Evolutionary conservation across 2,888 invertebrate species (phyloP).

Genomic region (Laothoe populi): DNA sequence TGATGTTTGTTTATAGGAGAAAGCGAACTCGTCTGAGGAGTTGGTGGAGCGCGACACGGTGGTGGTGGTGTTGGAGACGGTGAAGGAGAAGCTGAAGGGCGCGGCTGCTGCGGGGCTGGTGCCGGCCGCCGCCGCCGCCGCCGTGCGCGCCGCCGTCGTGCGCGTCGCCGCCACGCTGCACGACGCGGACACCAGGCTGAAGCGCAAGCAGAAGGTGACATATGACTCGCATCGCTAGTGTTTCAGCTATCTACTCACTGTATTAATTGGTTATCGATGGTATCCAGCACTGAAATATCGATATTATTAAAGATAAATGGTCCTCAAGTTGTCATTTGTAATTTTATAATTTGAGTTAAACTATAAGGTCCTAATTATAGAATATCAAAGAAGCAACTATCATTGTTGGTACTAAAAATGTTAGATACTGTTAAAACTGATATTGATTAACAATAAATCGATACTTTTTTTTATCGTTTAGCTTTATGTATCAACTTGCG

Average conservation of each 20-base stretch:
- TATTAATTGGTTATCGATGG: no score
- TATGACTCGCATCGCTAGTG: not conserved
- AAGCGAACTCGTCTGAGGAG: constrained; percentile 89
- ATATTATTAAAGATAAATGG: no score
- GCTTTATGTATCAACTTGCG: no score
- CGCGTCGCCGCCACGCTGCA: constrained; percentile 91
- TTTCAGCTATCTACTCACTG: not conserved
- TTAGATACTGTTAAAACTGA: no score
- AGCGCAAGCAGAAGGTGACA: not conserved
- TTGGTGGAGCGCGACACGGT: constrained; percentile 88
- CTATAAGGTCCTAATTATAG: no score
- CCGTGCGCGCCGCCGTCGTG: constrained; percentile 90
- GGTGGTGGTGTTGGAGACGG: constrained; percentile 91
- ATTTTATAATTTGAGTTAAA: no score
- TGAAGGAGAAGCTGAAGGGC: constrained; percentile 93
- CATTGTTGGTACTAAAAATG: no score
- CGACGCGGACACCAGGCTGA: constrained; percentile 81
- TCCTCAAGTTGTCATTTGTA: no score
- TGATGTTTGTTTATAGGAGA: constrained; percentile 52
- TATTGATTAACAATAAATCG: no score
- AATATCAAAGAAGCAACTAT: no score
- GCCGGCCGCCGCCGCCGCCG: constrained; percentile 86
- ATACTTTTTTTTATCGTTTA: no score
- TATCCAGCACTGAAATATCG: no score
- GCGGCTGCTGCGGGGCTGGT: constrained; percentile 89